These are phyloP conservation scores for Rhinatrema bivittatum DNA, from an alignment of 2,797 vertebrate genomes.

Conservation along the genomic window DNA sequence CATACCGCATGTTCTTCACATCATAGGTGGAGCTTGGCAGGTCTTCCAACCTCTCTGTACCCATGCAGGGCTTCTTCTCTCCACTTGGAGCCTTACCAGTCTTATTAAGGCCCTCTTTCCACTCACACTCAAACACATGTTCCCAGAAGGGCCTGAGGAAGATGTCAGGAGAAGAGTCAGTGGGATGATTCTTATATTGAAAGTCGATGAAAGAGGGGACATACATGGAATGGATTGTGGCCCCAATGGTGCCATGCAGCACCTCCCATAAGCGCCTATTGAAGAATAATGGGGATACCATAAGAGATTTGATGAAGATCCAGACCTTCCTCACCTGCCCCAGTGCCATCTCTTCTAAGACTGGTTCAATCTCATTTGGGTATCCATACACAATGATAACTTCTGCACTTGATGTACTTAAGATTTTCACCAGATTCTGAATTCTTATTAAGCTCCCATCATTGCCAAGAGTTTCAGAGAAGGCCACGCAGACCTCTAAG, in stretches of 20 bases:
- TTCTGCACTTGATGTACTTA: conserved; percentile 1
- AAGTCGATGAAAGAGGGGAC: conserved; percentile 1
- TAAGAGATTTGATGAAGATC: conserved; percentile 5
- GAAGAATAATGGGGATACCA: not conserved
- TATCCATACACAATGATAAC: not conserved
- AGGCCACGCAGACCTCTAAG: conserved; percentile 5
- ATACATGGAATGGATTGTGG: not conserved
- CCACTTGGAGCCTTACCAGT: not conserved
- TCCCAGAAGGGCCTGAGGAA: conserved; percentile 2
- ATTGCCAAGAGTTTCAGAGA: not conserved
- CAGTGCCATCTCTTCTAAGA: conserved; percentile 1
- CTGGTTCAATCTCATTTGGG: not conserved
- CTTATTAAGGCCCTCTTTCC: not conserved
- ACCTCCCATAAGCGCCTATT: not conserved
- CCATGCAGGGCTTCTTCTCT: not conserved
- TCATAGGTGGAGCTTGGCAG: not conserved
- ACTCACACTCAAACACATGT: conserved; percentile 1
- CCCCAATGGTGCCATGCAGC: conserved; percentile 1
- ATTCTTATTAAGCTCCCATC: not conserved
- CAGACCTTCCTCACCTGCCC: not conserved
- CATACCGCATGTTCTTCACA: not conserved
- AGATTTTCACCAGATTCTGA: not conserved
- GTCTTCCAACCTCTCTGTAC: not conserved
- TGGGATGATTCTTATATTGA: not conserved
- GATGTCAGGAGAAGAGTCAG: not conserved